Conservation (phyloP, 1,140 invertebrate species). For the Myzus persicae region DNA sequence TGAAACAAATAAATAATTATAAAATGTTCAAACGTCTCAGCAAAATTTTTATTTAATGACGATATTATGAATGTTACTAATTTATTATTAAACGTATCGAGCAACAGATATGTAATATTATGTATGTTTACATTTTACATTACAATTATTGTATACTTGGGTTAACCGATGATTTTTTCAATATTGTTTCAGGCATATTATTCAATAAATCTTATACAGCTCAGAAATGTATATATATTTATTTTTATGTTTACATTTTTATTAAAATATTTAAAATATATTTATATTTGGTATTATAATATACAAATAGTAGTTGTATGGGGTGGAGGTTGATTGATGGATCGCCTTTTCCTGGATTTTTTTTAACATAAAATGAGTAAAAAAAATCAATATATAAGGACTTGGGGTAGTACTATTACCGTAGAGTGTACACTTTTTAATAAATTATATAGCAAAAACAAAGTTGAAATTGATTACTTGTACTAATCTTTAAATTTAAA, state of each 20-base stretch:
- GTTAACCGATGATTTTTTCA: background rate
- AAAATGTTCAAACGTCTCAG: no score
- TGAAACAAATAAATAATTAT: background rate
- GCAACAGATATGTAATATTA: background rate
- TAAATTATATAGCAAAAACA: background rate
- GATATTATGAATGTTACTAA: background rate
- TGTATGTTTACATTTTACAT: background rate
- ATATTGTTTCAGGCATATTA: background rate
- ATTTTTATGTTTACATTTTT: background rate
- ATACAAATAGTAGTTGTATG: background rate
- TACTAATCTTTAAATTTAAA: constrained; percentile 13
- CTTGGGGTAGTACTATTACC: background rate
- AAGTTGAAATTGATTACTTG: background rate
- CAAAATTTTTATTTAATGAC: background rate
- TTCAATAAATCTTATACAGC: background rate
- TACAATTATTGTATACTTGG: background rate
- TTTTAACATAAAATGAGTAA: background rate
- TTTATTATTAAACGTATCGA: background rate
- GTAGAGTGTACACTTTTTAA: background rate
- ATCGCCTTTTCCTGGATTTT: background rate
- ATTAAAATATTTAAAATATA: background rate
- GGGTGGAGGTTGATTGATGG: background rate
- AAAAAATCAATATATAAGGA: background rate
- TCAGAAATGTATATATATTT: background rate
- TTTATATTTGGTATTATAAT: background rate